phyloP scores from a whole-genome alignment of 2,113 vertebrate genomes.

The Elgaria multicarinata region DNA sequence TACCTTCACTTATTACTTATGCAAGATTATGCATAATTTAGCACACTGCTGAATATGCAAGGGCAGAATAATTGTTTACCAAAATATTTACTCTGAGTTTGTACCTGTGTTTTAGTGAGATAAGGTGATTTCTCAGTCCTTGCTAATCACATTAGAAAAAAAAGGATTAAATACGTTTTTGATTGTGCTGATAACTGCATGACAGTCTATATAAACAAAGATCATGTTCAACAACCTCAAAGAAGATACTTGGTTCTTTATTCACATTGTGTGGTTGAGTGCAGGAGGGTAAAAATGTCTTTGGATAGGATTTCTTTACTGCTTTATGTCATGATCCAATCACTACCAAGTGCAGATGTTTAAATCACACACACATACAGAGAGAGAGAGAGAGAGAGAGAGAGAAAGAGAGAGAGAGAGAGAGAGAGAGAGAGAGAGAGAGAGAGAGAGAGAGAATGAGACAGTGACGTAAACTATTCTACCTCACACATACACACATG shows the following conservation, averaged over 20 bases:
- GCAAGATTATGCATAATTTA: conserved; percentile 92
- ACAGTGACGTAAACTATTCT: neutral
- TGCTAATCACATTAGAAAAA: conserved; percentile 85
- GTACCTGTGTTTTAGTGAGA: conserved; percentile 85
- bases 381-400: no score
- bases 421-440: no score
- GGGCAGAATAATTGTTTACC: conserved; percentile 88
- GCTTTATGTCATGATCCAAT: conserved; percentile 25
- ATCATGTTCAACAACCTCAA: conserved; percentile 79
- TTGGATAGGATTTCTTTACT: conserved; percentile 48
- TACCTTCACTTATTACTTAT: conserved; percentile 90
- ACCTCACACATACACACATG: no score
- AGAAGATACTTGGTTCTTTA: conserved; percentile 68
- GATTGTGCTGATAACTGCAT: conserved; percentile 83
- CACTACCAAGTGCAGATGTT: conserved; percentile 25
- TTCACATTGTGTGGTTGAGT: conserved; percentile 60
- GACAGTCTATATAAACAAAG: conserved; percentile 79
- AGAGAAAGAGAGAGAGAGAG: no score
- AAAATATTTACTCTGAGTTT: conserved; percentile 89
- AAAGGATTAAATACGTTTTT: conserved; percentile 82
- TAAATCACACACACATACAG: neutral
- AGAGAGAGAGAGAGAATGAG: neutral
- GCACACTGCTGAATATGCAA: conserved; percentile 89
- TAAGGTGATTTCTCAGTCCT: conserved; percentile 84
- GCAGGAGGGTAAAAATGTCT: conserved; percentile 53